Conservation (phyloP, 2,797 vertebrate species). For the Gymnoscopelus microlampas region DNA sequence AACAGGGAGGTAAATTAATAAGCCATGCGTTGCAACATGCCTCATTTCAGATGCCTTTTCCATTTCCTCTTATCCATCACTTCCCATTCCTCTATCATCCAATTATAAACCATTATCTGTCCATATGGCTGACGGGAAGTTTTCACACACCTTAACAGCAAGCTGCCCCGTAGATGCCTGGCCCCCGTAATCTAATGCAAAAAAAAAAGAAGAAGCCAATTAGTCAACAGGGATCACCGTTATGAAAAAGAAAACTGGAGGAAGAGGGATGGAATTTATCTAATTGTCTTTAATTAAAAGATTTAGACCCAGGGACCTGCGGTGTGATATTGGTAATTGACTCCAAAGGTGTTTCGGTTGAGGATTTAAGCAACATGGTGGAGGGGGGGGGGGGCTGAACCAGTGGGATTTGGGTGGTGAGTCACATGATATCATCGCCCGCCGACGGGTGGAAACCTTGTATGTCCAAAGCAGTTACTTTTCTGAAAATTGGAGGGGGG, state of each 20-base stretch:
- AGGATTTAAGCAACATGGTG: too few relatives aligned
- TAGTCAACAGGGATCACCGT: slow-evolving; percentile 57
- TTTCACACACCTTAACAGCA: slow-evolving; percentile 39
- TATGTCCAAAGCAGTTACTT: too few relatives aligned
- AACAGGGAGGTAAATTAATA: slow-evolving; percentile 63
- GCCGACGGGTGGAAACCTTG: too few relatives aligned
- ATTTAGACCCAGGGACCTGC: slow-evolving; percentile 48
- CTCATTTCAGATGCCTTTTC: slow-evolving; percentile 66
- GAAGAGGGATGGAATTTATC: slow-evolving; percentile 50
- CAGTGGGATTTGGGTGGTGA: too few relatives aligned
- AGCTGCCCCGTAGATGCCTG: slow-evolving; percentile 35
- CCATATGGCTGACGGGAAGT: slow-evolving; percentile 34
- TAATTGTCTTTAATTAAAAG: slow-evolving; percentile 62
- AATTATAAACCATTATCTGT: slow-evolving; percentile 73
- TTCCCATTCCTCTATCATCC: slow-evolving; percentile 60
- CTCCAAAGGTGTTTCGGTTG: too few relatives aligned
- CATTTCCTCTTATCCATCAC: slow-evolving; percentile 61
- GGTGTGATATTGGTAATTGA: too few relatives aligned
- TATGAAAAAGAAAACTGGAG: slow-evolving; percentile 58
- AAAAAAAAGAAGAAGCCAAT: slow-evolving; percentile 58
- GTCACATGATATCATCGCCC: too few relatives aligned
- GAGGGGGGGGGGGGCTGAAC: too few relatives aligned
- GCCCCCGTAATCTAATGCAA: slow-evolving; percentile 47
- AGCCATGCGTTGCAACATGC: slow-evolving; percentile 49
- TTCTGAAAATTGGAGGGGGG: too few relatives aligned